Evolutionary conservation across 2,797 vertebrate species (phyloP), one percentile per base, ranked within the genome.

Genomic region (Myiotriccus ornatus): DNA sequence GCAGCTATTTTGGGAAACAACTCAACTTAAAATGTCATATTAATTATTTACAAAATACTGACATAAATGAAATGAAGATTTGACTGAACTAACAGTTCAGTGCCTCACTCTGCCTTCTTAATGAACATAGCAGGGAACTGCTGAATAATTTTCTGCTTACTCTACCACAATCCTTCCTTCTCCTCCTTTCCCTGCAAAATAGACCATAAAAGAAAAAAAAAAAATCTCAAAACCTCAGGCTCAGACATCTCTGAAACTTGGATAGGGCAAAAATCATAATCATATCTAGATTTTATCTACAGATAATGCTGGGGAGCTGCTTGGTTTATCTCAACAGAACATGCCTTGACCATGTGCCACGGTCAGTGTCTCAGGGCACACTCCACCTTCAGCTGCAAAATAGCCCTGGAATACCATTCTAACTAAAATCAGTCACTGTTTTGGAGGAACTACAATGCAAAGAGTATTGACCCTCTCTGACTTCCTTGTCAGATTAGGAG

Each of bases 1-100:
- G 46, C 81, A 83, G 93, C 56, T 94, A 82, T 91, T 93, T 97
- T 91, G 91, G 95, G 93, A 97, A 97, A 97, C 47, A 90, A 97
- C 91, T 91, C 87, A 96, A 94, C 94, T 97, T 97, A 96, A 97
- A 96, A 95, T 92, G 90, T 95, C 96, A 79, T 86, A 50, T 95
- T 96, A 95, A 97, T 97, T 97, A 97, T 97, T 97, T 97, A 98
- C 94, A 97, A 97, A 94, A 96, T 90, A 91, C 71, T 87, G 93
- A 94, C 91, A 96, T 70, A 92, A 88, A 92, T 91, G 88, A 95
- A 97, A 96, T 64, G 49, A 94, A 94, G 73, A 92, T 90, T 95
- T 95, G 76, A 95, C 91, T 96, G 41, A 87, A 94, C 89, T 56
- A 92, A 95, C 70, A 94, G 79, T 73, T 94, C 63, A 65, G 52